Base-by-base conservation (phyloP, 2,797 vertebrate species). In the Limnodromus scolopaceus region DNA sequence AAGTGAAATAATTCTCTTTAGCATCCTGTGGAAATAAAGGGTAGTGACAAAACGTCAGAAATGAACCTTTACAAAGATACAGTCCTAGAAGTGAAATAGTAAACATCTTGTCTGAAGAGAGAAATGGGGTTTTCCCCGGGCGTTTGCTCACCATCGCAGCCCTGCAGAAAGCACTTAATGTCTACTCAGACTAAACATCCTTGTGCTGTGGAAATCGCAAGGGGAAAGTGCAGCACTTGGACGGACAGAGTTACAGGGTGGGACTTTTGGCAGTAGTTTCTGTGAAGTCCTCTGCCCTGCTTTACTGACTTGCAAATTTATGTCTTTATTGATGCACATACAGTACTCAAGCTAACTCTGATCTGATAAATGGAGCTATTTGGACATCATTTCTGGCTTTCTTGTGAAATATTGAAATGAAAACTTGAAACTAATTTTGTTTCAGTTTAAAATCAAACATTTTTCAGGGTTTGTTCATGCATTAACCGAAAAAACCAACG, bases 1-100 rank as follows among this genome's bases (percentile, higher is more conserved):
- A 68, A 95, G 39, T 66, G 55, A 79, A 89, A 94, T 95, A 75
- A 94, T 92, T 94, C 54, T 23, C 77, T 92, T 69, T 14, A 49
- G 28, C 32, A 41, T 87, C 77, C 45, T 34, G 17, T 58, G 60
- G 41, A 93, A 89, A 89, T 77, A 81, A 84, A 91, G 36, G 8
- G 20, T 63, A 30, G 55, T 65, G 85, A 30, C 60, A 66, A 87
- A 84, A 82, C 45, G 32, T 84, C 71, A 94, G 55, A 95, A 87
- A 65, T 28, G 13, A 74, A 71, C 27, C 30, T 84, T 70, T 53
- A 68, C 24, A 48, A 45, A 77, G 85, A 85, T 48, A 55, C n/a
- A 68, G 17, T 22, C 27, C 38, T 68, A 32, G 65, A 60, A 91
- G 22, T 5, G 34, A 64, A 74, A 76, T 30, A 46, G 48, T 20